A percentile compares a stretch with the other conserved stretches of the same genome.
phyloP scores from a whole-genome alignment of 2,888 invertebrate genomes.

The Melanargia galathea region DNA sequence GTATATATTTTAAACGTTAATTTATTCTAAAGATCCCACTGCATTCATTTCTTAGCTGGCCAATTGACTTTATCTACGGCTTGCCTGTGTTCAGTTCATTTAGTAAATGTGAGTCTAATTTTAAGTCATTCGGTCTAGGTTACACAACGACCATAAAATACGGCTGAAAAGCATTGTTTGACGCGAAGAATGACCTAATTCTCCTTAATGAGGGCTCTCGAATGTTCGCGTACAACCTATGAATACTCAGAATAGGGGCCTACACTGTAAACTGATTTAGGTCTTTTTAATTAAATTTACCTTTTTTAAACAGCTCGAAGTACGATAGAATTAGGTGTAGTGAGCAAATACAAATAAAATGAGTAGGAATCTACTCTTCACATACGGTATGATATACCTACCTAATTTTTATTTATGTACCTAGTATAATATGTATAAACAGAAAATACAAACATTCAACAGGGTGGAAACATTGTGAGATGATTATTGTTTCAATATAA shows the following conservation, averaged over 20 bases:
- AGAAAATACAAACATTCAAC: no score
- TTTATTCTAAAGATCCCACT: conserved; percentile 45
- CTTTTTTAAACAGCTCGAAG: neutral
- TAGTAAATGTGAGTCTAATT: conserved; percentile 44
- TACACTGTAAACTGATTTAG: conserved; percentile 13
- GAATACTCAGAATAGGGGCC: conserved; percentile 35
- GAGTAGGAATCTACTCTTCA: no score
- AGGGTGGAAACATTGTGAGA: no score
- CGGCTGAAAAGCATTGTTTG: conserved; percentile 42
- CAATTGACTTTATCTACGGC: conserved; percentile 44
- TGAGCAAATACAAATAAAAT: no score
- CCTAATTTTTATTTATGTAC: no score
- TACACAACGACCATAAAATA: conserved; percentile 40
- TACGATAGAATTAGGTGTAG: no score
- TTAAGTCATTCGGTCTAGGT: conserved; percentile 43
- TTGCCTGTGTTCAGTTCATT: conserved; percentile 42
- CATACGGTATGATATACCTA: no score
- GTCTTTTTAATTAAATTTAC: neutral
- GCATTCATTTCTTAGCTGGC: conserved; percentile 41
- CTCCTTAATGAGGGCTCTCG: conserved; percentile 39
- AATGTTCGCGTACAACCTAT: no score
- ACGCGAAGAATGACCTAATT: conserved; percentile 44
- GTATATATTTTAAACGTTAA: conserved; percentile 39
- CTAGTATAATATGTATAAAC: no score
- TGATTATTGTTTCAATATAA: no score